A percentile compares a stretch with the other conserved stretches of the same genome.
phyloP scores from a whole-genome alignment of 2,888 invertebrate genomes.

The Tachina grossa region DNA sequence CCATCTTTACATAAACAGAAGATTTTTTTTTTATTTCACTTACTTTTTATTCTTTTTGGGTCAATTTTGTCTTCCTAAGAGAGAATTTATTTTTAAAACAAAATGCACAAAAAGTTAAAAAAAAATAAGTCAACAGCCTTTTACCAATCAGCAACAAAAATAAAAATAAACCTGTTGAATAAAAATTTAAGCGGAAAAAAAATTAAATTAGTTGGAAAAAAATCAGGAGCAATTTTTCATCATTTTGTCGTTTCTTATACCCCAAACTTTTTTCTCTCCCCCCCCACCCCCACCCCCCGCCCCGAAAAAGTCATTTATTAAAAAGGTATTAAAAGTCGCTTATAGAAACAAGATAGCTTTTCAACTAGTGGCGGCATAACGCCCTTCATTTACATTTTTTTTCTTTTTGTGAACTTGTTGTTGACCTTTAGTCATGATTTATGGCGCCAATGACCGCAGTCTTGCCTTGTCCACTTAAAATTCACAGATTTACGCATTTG shows the following conservation, averaged over 20 bases:
- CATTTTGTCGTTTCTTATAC: constrained; percentile 27
- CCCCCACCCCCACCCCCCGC: no score
- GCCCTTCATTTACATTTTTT: constrained; percentile 47
- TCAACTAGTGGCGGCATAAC: constrained; percentile 2
- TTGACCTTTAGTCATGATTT: constrained; percentile 65
- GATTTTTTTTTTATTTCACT: not conserved
- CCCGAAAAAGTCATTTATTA: constrained; percentile 50
- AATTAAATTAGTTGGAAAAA: constrained; percentile 59
- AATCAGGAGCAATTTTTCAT: constrained; percentile 47
- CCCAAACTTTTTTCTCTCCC: not conserved
- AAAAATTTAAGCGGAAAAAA: constrained; percentile 42
- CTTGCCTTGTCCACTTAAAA: constrained; percentile 32
- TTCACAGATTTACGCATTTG: constrained; percentile 24
- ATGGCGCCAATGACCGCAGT: constrained; percentile 47
- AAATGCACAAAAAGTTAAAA: constrained; percentile 17
- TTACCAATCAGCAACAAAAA: constrained; percentile 6
- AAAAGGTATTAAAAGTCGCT: constrained; percentile 61
- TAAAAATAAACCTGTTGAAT: constrained; percentile 72
- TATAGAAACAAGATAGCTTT: constrained; percentile 48
- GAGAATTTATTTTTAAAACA: constrained; percentile 47
- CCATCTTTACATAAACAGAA: not conserved
- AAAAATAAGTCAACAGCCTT: constrained; percentile 19
- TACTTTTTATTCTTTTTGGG: constrained; percentile 41
- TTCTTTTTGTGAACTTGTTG: constrained; percentile 24
- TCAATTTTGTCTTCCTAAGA: constrained; percentile 51